phyloP scores from a whole-genome alignment of 2,888 invertebrate genomes.

The Cheilosia variabilis region DNA sequence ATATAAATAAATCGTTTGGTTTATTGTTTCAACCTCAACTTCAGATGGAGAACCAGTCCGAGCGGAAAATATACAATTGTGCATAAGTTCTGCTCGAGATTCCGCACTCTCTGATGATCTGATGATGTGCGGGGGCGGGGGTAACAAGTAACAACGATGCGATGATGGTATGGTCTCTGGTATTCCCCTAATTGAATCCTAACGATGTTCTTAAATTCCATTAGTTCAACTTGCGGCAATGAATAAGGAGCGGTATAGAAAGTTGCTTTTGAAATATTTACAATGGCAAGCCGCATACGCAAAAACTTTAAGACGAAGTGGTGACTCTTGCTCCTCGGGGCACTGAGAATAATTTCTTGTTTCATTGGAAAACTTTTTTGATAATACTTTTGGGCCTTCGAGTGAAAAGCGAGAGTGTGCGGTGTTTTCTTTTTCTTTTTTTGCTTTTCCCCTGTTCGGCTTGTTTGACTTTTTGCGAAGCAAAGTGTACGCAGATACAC shows the following conservation, averaged over 20 bases:
- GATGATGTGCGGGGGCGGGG: not conserved
- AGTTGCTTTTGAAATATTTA: conserved; percentile 46
- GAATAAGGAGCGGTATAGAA: conserved; percentile 20
- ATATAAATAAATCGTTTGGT: conserved; percentile 11
- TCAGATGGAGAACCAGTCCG: conserved; percentile 1
- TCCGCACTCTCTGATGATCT: too few relatives aligned
- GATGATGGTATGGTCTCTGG: not conserved
- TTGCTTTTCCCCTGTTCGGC: too few relatives aligned
- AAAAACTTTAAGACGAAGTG: conserved; percentile 50
- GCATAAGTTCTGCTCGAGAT: conserved; percentile 17
- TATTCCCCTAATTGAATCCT: conserved; percentile 42
- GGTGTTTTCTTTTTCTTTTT: not conserved
- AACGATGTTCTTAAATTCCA: conserved; percentile 49
- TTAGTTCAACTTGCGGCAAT: conserved; percentile 42
- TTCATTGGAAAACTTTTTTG: conserved; percentile 67
- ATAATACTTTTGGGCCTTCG: conserved; percentile 43
- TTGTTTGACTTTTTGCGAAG: not conserved
- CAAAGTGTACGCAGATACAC: not conserved
- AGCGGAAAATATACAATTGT: conserved; percentile 16
- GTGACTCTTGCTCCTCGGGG: conserved; percentile 43
- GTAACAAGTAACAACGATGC: not conserved
- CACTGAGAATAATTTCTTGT: conserved; percentile 43
- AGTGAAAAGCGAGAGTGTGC: conserved; percentile 51
- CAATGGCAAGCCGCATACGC: conserved; percentile 31
- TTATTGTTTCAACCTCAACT: conserved; percentile 14